phyloP scores from a whole-genome alignment of 2,888 invertebrate species.

The Rhagonycha lutea region DNA sequence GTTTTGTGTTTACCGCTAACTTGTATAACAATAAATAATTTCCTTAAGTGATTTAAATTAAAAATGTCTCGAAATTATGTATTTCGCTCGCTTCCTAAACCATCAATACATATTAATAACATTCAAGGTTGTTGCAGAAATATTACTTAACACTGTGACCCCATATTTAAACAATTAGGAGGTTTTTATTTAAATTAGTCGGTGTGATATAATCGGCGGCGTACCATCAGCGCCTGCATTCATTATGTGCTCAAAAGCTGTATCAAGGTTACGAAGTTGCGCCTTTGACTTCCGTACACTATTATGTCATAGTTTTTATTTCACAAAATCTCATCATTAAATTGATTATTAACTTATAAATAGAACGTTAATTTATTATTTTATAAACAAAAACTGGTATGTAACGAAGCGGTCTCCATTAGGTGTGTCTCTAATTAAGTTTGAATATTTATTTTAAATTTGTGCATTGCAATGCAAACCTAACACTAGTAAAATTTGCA shows the following conservation, averaged over 20 bases:
- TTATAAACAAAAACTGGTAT: not conserved
- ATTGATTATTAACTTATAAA: not conserved
- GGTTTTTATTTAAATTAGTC: not conserved
- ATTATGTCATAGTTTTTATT: not conserved
- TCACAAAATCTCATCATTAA: not conserved
- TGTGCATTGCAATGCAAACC: not conserved
- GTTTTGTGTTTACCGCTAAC: constrained; percentile 1
- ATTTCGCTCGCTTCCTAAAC: not conserved
- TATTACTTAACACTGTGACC: not conserved
- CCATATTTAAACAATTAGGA: not conserved
- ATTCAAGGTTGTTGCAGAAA: not conserved
- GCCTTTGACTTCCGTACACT: not conserved
- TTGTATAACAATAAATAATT: not conserved
- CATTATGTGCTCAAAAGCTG: no score
- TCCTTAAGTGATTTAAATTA: constrained; percentile 5
- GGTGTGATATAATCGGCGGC: not conserved
- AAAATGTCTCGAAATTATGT: not conserved
- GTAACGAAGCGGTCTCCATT: not conserved
- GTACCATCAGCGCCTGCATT: not conserved
- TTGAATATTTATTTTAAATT: not conserved
- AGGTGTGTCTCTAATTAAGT: not conserved
- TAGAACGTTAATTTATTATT: not conserved
- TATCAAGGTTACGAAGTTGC: not conserved
- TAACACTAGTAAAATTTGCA: not conserved
- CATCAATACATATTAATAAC: not conserved